Base-by-base conservation (phyloP, 2,797 vertebrate species). In the Luscinia megarhynchos region DNA sequence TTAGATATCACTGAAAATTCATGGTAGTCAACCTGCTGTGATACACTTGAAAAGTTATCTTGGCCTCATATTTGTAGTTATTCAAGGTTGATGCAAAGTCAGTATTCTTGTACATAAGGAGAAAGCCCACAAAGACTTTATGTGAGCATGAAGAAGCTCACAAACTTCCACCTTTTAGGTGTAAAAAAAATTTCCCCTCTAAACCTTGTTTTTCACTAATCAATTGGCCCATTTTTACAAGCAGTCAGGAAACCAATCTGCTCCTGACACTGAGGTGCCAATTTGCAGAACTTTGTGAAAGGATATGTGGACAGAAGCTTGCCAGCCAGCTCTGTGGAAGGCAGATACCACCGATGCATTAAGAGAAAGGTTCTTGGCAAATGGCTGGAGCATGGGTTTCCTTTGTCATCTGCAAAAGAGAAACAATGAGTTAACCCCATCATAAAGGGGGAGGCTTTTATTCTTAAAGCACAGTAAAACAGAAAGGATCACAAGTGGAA, bases 301-400 rank as follows among this genome's bases (percentile, higher is more conserved):
- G 98, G 99, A 99, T 99, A 99, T 99, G 98, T 98, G 94, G 98
- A 97, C 75, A 99, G 98, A 80, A 99, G 98, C 96, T 99, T 99
- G 95, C 98, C 98, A 18, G 98, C 99, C 92, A 99, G 95, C 95
- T 99, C 99, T 38, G 99, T 98, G 11, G 99, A 99, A 74, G 98
- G 98, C 87, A 99, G 96, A 90, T 99, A 99, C 99, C 99, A 99
- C 29, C 98, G 98, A 89, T 99, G 99, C 99, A 99, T 99, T 97
- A 99, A 97, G 82, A 99, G 98, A 85, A 99, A 97, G 34, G 96
- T 99, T 95, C 99, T 98, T 82, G 99, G 99, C 91, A 99, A 97
- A 63, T 98, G 97, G 94, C 95, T 98, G 76, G 96, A 97, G 61
- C 97, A 97, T 40, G 97, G 97, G 84, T 98, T 98, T 92, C 99